Evolutionary conservation across 2,113 vertebrate species (phyloP), one percentile per base, ranked within the genome.

Genomic region (Tragelaphus strepsiceros): DNA sequence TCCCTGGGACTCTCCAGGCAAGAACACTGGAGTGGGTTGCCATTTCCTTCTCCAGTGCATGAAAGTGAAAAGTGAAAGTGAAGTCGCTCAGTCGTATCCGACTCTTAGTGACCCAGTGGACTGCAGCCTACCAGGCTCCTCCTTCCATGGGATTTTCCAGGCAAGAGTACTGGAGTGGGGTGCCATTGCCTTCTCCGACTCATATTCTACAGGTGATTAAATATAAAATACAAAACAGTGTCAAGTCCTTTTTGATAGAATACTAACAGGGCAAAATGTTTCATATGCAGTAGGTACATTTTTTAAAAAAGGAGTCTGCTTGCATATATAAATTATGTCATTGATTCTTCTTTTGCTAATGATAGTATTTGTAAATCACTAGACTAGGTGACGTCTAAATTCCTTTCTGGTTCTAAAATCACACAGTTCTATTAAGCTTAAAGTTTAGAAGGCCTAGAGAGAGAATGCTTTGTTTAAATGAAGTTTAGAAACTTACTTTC

Each of bases 401-500:
- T 97, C 7, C 24, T 17, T 97, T 94, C 54, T 19, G 71, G 15
- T 92, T 95, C 81, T 91, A 88, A 90, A 86, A 80, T 89, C n/a
- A 58, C 24, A 49, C 21, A 85, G 5, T 91, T 96, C 30, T 93
- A 8, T 94, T 96, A 53, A 93, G 39, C 7, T 91, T 93, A 53
- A 0, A n/a, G 15, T 43, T 92, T 91, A 87, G 67, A 90, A 16
- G 54, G 32, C 19, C 26, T n/a, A 89, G 32, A 78, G 71, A 90
- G 51, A 77, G 46, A 91, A 22, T 81, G 64, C 17, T 51, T 93
- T 39, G 24, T 96, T 96, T 88, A 88, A 85, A 51, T 89, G 81
- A 21, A 28, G 74, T 81, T 85, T 88, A 81, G 67, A 94, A 95
- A 95, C 24, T 92, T 95, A 71, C 19, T 90, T 95, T 54, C 94